phyloP scores from a whole-genome alignment of 2,113 vertebrate genomes.

The Atlantisia rogersi region DNA sequence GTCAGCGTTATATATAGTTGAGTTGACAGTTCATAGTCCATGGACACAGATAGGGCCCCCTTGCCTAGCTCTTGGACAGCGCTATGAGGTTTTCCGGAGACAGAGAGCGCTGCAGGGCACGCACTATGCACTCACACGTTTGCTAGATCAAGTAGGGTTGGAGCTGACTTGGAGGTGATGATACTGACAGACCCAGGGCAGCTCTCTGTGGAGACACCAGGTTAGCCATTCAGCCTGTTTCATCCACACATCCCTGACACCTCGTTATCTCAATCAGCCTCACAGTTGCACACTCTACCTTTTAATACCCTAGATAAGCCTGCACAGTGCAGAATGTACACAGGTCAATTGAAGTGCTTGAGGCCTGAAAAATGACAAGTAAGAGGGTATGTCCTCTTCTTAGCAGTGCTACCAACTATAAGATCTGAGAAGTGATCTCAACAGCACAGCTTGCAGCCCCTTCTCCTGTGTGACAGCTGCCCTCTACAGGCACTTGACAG shows the following conservation, averaged over 20 bases:
- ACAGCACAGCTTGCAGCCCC: neutral
- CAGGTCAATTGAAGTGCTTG: neutral
- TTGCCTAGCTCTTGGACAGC: neutral
- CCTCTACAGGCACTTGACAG: neutral
- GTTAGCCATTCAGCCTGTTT: rapidly evolving
- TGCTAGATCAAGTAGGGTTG: neutral
- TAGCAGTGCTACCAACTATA: neutral
- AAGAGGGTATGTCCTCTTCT: neutral
- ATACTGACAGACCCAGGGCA: neutral
- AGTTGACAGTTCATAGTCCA: neutral
- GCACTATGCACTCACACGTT: neutral
- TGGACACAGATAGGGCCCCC: rapidly evolving
- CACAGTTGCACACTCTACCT: neutral
- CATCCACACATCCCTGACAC: neutral
- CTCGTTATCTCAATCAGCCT: neutral
- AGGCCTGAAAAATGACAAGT: neutral
- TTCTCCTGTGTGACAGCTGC: neutral
- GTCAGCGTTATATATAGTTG: rapidly evolving
- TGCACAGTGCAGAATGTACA: neutral
- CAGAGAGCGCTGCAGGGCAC: neutral
- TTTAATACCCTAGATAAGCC: neutral
- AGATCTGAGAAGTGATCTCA: neutral
- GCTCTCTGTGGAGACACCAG: neutral
- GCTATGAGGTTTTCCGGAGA: neutral
- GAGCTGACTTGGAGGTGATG: neutral